Conservation (phyloP, 2,888 invertebrate species). For the Bedellia somnulentella region DNA sequence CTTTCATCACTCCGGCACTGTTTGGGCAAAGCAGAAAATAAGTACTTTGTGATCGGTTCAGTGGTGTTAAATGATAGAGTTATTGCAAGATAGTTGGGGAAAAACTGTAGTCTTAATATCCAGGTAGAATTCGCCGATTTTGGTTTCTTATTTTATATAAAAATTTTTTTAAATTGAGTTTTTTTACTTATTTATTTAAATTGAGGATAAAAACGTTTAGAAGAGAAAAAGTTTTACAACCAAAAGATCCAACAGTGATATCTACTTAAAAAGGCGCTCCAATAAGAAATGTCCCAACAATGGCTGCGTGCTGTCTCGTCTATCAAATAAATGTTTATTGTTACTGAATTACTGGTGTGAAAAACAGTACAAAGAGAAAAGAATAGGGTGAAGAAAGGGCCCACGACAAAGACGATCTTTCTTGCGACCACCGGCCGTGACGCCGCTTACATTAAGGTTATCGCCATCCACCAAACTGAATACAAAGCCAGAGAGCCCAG, state of each 20-base stretch:
- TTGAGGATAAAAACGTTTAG: too few species aligned
- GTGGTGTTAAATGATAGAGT: too few species aligned
- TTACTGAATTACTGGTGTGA: conserved; percentile 58
- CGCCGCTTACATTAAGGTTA: conserved; percentile 60
- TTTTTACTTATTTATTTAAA: too few species aligned
- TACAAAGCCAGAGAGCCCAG: conserved; percentile 29
- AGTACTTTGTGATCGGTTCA: too few species aligned
- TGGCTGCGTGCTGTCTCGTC: conserved; percentile 51
- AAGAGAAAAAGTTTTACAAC: too few species aligned
- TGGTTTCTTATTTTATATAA: too few species aligned
- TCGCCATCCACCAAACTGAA: conserved; percentile 56
- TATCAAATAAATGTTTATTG: conserved; percentile 60
- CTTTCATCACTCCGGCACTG: too few species aligned
- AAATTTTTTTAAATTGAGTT: too few species aligned
- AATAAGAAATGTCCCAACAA: conserved; percentile 39
- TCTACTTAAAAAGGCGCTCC: not conserved
- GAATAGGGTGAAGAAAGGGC: conserved; percentile 51
- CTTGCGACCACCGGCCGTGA: conserved; percentile 54
- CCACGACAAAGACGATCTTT: conserved; percentile 54
- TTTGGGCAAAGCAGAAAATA: too few species aligned
- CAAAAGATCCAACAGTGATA: not conserved
- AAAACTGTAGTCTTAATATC: too few species aligned
- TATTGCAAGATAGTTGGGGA: too few species aligned
- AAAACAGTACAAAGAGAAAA: conserved; percentile 56
- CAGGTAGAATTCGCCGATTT: too few species aligned